Evolutionary conservation across 2,113 vertebrate species (phyloP).

Genomic region (Corvus hawaiiensis): DNA sequence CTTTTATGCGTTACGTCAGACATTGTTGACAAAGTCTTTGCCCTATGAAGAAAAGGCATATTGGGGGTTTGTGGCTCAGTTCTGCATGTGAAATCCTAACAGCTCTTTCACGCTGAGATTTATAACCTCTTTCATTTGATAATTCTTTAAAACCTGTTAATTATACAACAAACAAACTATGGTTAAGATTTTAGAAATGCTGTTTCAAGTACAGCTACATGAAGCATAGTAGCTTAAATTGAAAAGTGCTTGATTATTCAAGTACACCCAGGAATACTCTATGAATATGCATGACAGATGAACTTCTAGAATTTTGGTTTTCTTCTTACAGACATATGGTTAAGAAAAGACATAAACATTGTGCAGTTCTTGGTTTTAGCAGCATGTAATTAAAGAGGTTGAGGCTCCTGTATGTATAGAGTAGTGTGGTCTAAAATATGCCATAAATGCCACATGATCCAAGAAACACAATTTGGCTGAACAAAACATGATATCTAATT

Average conservation of each 20-base stretch:
- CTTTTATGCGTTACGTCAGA: background rate
- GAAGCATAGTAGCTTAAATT: conserved; percentile 2
- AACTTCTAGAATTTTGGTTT: conserved; percentile 26
- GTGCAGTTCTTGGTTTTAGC: conserved; percentile 39
- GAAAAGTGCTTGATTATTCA: background rate
- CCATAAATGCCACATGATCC: background rate
- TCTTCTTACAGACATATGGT: background rate
- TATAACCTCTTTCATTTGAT: background rate
- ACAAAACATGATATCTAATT: background rate
- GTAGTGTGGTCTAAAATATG: background rate
- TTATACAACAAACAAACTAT: background rate
- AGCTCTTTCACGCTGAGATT: background rate
- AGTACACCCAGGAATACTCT: background rate
- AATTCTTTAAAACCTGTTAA: background rate
- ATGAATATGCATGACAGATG: background rate
- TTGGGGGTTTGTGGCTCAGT: background rate
- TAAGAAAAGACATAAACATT: conserved; percentile 39
- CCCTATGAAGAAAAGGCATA: background rate
- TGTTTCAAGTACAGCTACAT: background rate
- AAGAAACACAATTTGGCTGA: conserved; percentile 39
- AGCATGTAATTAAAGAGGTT: conserved; percentile 34
- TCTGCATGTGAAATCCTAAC: background rate
- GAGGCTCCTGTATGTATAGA: background rate
- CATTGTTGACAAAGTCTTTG: background rate
- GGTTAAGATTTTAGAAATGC: background rate